Evolutionary conservation across 2,113 vertebrate species (phyloP), one percentile per base, ranked within the genome.

Genomic region (Podocnemis expansa): DNA sequence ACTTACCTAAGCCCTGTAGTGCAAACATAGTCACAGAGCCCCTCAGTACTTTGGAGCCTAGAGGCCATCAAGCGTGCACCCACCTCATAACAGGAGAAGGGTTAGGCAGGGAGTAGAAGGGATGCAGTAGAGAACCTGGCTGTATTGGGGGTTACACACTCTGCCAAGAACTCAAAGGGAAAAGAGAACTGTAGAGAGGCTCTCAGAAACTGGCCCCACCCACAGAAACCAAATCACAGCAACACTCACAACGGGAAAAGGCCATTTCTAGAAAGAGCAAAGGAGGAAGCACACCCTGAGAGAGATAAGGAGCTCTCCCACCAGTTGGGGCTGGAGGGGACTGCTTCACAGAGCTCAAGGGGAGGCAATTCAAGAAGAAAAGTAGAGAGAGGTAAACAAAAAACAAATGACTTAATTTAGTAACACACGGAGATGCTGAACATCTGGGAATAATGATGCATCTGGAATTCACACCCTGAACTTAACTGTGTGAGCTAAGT

Each of bases 381-480:
- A 1, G 1, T 58, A 1, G 8, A 88, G 78, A 49, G 34, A 93
- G 93, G 29, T 38, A 96, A 78, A 79, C 86, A 94, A 80, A 51
- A 76, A 84, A 85, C 54, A 93, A 80, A 0, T 76, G 60, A 70
- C 38, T 88, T 10, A 89, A 56, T 88, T 86, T 80, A 96, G 85
- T 92, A 56, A 88, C 31, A 47, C 88, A 87, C 90, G 56, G 41
- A 93, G 55, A 95, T 60, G 85, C 87, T 93, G 90, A 93, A 3
- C 47, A 82, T 38, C 91, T 95, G 2, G 78, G 89, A 94, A 95
- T 89, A 97, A 96, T 95, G 95, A 82, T 97, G 96, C 97, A 97
- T 97, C 97, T 97, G 97, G 96, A 96, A 96, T 96, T 86, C 90
- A 79, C 70, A 85, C 9, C 34, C 85, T 91, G 76, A 56, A 85